Conservation (phyloP, 2,797 vertebrate species). For the Leucoraja ocellata region DNA sequence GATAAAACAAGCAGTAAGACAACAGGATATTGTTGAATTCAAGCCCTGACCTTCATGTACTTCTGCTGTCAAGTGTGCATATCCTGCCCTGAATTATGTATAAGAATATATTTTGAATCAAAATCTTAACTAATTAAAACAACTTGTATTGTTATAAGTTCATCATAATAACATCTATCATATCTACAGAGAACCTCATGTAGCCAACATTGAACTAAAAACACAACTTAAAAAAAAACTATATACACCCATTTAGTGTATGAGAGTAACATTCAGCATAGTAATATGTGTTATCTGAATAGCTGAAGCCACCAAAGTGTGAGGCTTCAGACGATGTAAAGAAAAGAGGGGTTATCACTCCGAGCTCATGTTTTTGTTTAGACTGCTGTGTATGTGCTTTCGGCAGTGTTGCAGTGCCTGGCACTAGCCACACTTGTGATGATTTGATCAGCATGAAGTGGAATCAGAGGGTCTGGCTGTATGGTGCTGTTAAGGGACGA, state of each 20-base stretch:
- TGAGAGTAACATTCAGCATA: conserved; percentile 62
- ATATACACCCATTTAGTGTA: conserved; percentile 56
- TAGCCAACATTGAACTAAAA: conserved; percentile 47
- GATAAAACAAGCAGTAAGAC: conserved; percentile 12
- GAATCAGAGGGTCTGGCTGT: conserved; percentile 78
- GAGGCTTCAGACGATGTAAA: conserved; percentile 22
- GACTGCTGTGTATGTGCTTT: conserved; percentile 90
- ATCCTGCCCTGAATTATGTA: conserved; percentile 47
- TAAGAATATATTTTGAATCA: conserved; percentile 33
- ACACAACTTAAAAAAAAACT: conserved; percentile 57
- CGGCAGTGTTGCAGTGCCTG: conserved; percentile 86
- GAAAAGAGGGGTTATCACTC: not conserved
- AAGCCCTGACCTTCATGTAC: conserved; percentile 24
- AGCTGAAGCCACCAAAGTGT: conserved; percentile 27
- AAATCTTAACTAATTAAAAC: conserved; percentile 26
- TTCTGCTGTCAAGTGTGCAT: conserved; percentile 62
- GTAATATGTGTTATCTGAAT: conserved; percentile 51
- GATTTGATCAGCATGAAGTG: conserved; percentile 83
- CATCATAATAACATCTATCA: conserved; percentile 47
- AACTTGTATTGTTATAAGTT: conserved; percentile 52
- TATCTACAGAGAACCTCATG: conserved; percentile 34
- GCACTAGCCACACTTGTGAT: conserved; percentile 81
- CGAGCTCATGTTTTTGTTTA: conserved; percentile 45
- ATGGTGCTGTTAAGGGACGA: conserved; percentile 66
- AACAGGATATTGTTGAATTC: conserved; percentile 35